phyloP scores from a whole-genome alignment of 2,797 vertebrate genomes.

The Lutjanus argentimaculatus region DNA sequence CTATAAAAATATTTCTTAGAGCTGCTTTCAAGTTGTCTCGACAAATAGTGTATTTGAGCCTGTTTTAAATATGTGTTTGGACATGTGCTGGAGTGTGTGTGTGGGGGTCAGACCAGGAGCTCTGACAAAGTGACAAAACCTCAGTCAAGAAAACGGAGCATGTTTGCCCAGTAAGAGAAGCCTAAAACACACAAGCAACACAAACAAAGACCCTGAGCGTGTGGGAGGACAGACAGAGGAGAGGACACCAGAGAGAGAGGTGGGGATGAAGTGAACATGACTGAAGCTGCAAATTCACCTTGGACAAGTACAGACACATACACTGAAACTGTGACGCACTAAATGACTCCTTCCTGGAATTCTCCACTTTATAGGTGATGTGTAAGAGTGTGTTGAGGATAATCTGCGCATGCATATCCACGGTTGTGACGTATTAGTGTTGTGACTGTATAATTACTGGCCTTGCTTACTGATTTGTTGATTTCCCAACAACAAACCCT shows the following conservation, averaged over 20 bases:
- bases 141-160: conserved; percentile 64
- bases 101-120: conserved; percentile 50
- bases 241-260: conserved; percentile 25
- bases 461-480: conserved; percentile 6
- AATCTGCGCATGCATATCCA: conserved; percentile 38
- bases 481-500: conserved; percentile 32
- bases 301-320: conserved; percentile 82
- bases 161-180: conserved; percentile 75
- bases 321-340: conserved; percentile 83
- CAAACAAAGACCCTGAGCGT: conserved; percentile 59
- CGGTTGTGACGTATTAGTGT: background rate
- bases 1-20: conserved; percentile 1
- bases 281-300: conserved; percentile 58
- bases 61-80: conserved; percentile 56
- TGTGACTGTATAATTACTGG: conserved; percentile 23
- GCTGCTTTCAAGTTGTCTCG: background rate
- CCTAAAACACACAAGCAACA: conserved; percentile 60
- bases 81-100: conserved; percentile 51
- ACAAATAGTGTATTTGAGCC: conserved; percentile 14
- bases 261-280: conserved; percentile 23
- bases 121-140: conserved; percentile 67
- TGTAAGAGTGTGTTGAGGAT: conserved; percentile 29
- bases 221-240: conserved; percentile 14
- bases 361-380: conserved; percentile 26
- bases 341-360: conserved; percentile 37